Evolutionary conservation across 2,888 invertebrate genomes (phyloP).

Genomic region (Dyspetes luteomarginatus): DNA sequence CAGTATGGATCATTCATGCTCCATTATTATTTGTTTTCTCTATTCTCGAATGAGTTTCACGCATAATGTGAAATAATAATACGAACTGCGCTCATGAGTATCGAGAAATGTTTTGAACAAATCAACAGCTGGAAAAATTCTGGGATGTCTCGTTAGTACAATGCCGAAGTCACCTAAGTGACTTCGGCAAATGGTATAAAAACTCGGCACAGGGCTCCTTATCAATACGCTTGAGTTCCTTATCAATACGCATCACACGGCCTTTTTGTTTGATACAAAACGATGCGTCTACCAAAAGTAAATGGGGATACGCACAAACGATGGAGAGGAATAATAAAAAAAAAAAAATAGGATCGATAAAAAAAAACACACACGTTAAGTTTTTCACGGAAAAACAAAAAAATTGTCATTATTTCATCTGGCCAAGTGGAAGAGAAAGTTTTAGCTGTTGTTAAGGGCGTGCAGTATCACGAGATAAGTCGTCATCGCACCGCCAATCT

Average conservation of each 20-base stretch:
- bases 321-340: neutral
- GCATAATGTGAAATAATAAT: neutral
- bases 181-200: neutral
- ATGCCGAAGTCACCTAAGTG: neutral
- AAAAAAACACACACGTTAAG: neutral
- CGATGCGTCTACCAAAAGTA: neutral
- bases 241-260: no score
- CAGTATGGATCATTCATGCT: neutral
- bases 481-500: conserved; percentile 74
- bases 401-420: neutral
- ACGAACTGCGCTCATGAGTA: neutral
- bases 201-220: neutral
- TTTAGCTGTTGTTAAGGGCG: conserved; percentile 50
- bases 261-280: neutral
- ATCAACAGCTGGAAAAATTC: neutral
- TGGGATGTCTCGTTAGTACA: neutral
- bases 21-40: neutral
- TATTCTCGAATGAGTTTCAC: neutral
- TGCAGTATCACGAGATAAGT: conserved; percentile 74
- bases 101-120: neutral
- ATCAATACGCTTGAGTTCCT: no score
- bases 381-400: neutral
- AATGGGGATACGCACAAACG: neutral
- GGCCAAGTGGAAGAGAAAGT: neutral
- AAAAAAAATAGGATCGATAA: neutral